Conservation (phyloP, 1,140 invertebrate genomes). For the Drosophila ambigua region DNA sequence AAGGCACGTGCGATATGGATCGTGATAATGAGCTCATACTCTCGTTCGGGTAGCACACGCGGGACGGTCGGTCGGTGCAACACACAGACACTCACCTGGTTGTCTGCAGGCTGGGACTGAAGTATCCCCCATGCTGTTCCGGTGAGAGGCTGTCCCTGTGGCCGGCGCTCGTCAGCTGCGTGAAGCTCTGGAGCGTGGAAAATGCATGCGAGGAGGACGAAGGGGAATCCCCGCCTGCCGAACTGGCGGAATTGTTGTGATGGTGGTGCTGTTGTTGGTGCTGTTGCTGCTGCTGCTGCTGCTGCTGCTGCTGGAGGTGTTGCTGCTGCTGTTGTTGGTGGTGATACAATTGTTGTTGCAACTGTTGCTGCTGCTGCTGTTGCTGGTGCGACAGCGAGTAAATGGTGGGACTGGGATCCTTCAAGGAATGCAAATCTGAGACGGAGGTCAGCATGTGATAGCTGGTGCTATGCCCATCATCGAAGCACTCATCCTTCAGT, state of each 20-base stretch:
- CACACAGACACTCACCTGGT: conserved; percentile 67
- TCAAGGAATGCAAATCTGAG: conserved; percentile 61
- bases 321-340: conserved; percentile 49
- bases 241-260: conserved; percentile 75
- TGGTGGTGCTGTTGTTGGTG: conserved; percentile 46
- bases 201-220: conserved; percentile 68
- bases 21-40: conserved; percentile 66
- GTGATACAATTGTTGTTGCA: conserved; percentile 41
- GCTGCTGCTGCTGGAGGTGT: conserved; percentile 31
- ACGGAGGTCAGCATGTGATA: conserved; percentile 76
- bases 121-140: conserved; percentile 65
- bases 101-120: conserved; percentile 66
- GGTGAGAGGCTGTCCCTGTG: conserved; percentile 72
- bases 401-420: conserved; percentile 60
- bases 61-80: neutral
- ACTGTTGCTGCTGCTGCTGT: conserved; percentile 47
- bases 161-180: conserved; percentile 70
- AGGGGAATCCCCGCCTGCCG: conserved; percentile 73
- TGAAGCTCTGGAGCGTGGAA: conserved; percentile 74
- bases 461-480: conserved; percentile 65
- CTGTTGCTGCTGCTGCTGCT: conserved; percentile 40
- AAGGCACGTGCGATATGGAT: conserved; percentile 69
- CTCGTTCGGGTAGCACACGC: neutral
- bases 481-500: conserved; percentile 78
- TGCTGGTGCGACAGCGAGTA: conserved; percentile 53